These are phyloP conservation scores for Nomada fabriciana DNA, from an alignment of 2,888 invertebrate species.

Conservation along the genomic window DNA sequence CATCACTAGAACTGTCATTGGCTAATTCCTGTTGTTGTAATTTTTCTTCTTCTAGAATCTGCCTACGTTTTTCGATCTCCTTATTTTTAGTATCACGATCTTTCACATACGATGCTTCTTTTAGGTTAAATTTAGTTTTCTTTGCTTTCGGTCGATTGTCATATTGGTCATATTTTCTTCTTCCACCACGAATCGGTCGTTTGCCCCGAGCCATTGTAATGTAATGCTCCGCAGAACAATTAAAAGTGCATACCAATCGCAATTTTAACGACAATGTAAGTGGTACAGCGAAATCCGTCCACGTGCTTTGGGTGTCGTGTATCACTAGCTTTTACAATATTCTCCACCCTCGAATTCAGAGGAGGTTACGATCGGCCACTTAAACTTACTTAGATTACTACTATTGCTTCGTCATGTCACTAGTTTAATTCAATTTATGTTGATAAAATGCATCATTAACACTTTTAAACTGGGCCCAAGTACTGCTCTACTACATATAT, in stretches of 20 bases:
- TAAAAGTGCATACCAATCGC: not conserved
- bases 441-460: not conserved
- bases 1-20: slow-evolving; percentile 84
- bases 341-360: too few species aligned
- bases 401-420: too few species aligned
- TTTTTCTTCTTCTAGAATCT: slow-evolving; percentile 84
- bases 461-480: too few species aligned
- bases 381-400: too few species aligned
- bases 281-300: not conserved
- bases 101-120: slow-evolving; percentile 78
- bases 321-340: too few species aligned
- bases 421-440: too few species aligned
- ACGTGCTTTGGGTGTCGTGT: slow-evolving; percentile 18
- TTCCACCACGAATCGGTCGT: slow-evolving; percentile 75
- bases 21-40: slow-evolving; percentile 84
- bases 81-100: slow-evolving; percentile 79
- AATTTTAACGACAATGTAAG: not conserved
- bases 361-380: too few species aligned
- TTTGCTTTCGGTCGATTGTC: slow-evolving; percentile 73
- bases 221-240: not conserved
- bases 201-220: slow-evolving; percentile 74
- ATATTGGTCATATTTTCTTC: slow-evolving; percentile 71
- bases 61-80: slow-evolving; percentile 79
- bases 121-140: slow-evolving; percentile 79
- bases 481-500: too few species aligned